These are phyloP conservation scores for Callionymus lyra DNA, from an alignment of 2,113 vertebrate genomes.

Conservation along the genomic window DNA sequence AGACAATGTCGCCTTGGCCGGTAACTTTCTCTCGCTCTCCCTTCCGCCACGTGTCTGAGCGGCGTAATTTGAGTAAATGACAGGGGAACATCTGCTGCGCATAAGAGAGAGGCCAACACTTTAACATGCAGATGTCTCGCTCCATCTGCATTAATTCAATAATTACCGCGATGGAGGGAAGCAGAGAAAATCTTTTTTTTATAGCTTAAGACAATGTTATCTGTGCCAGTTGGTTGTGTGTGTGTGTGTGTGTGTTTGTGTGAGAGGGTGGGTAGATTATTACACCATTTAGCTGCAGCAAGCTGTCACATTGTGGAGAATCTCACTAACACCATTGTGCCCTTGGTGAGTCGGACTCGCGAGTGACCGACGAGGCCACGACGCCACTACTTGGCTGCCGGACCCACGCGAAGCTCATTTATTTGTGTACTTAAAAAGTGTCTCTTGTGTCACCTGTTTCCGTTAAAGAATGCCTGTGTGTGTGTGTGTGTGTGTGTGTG, in stretches of 20 bases:
- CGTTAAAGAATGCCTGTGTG: conserved; percentile 7
- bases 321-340: conserved; percentile 65
- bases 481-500: conserved; percentile 2
- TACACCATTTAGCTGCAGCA: conserved; percentile 69
- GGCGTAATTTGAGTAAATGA: conserved; percentile 68
- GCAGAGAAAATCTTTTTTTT: conserved; percentile 55
- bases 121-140: conserved; percentile 72
- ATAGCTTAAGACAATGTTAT: conserved; percentile 74
- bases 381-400: conserved; percentile 41
- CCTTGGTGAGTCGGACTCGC: conserved; percentile 62
- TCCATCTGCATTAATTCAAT: conserved; percentile 74
- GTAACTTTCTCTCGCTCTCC: conserved; percentile 37
- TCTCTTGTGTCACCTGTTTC: no score
- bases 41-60: conserved; percentile 50
- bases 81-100: conserved; percentile 69
- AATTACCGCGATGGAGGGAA: conserved; percentile 69
- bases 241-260: conserved; percentile 22
- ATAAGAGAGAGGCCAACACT: conserved; percentile 68
- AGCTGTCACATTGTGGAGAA: conserved; percentile 67
- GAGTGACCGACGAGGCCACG: conserved; percentile 53
- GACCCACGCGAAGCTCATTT: conserved; percentile 3
- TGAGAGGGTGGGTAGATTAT: conserved; percentile 61
- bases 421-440: no score
- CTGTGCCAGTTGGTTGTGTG: conserved; percentile 60
- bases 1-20: conserved; percentile 54